Base-by-base conservation (phyloP, 1,140 invertebrate species). In the Drosophila nigrodunni region DNA sequence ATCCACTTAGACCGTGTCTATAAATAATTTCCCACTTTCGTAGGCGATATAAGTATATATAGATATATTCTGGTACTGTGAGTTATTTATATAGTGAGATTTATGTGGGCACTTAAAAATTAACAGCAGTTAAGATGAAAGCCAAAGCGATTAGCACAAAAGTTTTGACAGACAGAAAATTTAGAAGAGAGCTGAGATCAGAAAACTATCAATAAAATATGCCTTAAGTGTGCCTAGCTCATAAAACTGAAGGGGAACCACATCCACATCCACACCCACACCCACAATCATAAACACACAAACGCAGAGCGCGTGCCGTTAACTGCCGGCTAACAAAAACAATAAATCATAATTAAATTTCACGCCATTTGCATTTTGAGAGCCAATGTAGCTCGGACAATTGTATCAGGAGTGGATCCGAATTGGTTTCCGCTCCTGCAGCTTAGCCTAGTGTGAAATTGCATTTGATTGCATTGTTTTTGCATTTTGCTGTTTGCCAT, bases 261-360 rank as follows among this genome's bases (percentile, higher is more conserved):
- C 39, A 35, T 25, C 52, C 39, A 46, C 39, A 44, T 2, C 10
- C 47, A 46, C 21, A 50, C 37, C 25, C 47, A 52, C 37, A 46
- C 41, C 25, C 6, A 25, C 49, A 6, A 41, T 30, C 44, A 59
- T 8, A 44, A 7, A 62, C 34, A 43, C 35, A 50, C 37, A 43
- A 3, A 34, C 52, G 34, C 52, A 72, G 15, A 47, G 39, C 11
- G 25, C 30, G 37, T 50, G 25, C 25, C 25, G 1, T 30, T 41
- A 55, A 57, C 18, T 21, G 18, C 18, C 18, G 35, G 49, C 64
- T 64, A 47, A 37, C 43, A 66, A 43, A 41, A 35, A 67, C 74
- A 60, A 85, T 85, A 85, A 85, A 85, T 85, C 74, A 85, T 85
- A 80, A 85, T 85, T 80, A 85, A 78, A 85, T 77, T 85, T 71